Percentiles rank a stretch among this genome's conserved stretches.
Evolutionary conservation across 1,140 invertebrate genomes (phyloP).

Genomic region (Melanaphis sacchari): DNA sequence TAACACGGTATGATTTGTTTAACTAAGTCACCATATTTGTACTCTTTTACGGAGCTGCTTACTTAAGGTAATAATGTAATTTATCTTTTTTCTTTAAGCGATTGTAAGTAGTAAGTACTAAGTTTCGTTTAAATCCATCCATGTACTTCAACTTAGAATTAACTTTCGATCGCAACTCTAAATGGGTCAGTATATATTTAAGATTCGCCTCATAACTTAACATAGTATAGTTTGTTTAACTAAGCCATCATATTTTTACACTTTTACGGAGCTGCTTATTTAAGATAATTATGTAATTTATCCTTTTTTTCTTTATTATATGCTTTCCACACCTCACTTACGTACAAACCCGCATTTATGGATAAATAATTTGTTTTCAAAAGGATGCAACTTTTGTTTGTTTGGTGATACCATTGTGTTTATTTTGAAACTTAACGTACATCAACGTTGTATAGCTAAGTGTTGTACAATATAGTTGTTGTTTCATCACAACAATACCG

Average conservation of each 20-base stretch:
- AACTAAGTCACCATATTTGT: neutral
- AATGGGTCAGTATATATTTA: neutral
- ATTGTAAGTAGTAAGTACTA: neutral
- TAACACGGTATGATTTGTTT: neutral
- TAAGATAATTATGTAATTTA: slow-evolving; percentile 9
- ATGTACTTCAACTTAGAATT: neutral
- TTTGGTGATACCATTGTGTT: neutral
- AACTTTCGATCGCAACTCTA: neutral
- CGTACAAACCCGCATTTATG: slow-evolving; percentile 21
- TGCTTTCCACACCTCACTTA: neutral
- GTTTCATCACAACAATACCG: neutral
- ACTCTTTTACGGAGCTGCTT: slow-evolving; percentile 13
- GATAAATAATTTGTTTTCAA: slow-evolving; percentile 14
- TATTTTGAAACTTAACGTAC: neutral
- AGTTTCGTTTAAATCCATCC: neutral
- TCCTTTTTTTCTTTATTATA: slow-evolving; percentile 31
- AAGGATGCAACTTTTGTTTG: neutral
- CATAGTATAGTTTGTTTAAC: neutral
- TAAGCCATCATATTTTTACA: neutral
- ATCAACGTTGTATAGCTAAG: neutral
- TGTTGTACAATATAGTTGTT: neutral
- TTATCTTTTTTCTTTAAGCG: slow-evolving; percentile 29
- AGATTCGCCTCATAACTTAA: neutral
- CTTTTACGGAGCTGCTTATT: slow-evolving; percentile 17
- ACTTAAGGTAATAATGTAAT: slow-evolving; percentile 3